Percentiles rank a stretch among this genome's conserved stretches.
phyloP scores from a whole-genome alignment of 2,113 vertebrate species.

The Reinhardtius hippoglossoides region DNA sequence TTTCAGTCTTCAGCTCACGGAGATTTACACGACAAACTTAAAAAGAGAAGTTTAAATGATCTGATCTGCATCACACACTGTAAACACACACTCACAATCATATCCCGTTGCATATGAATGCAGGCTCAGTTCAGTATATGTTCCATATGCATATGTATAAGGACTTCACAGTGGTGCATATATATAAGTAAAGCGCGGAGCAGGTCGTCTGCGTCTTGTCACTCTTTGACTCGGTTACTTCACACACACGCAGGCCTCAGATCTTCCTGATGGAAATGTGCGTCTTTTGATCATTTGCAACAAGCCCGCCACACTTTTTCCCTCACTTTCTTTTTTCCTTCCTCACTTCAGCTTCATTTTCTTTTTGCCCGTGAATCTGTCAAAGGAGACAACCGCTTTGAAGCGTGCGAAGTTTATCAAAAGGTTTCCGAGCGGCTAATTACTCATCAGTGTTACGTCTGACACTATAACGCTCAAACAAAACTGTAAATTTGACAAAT shows the following conservation, averaged over 20 bases:
- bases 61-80: background rate
- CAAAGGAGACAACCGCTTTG: conserved; percentile 65
- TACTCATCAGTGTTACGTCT: conserved; percentile 54
- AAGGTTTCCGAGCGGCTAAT: conserved; percentile 67
- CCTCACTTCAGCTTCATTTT: conserved; percentile 49
- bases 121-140: background rate
- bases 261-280: conserved; percentile 52
- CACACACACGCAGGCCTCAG: conserved; percentile 41
- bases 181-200: conserved; percentile 8
- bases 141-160: background rate
- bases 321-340: conserved; percentile 27
- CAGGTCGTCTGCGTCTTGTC: conserved; percentile 34
- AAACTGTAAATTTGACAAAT: conserved; percentile 44
- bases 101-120: background rate
- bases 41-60: background rate
- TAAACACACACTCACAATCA: background rate
- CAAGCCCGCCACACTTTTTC: conserved; percentile 20
- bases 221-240: conserved; percentile 43
- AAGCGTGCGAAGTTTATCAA: conserved; percentile 68
- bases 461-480: conserved; percentile 55
- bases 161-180: background rate
- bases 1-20: background rate
- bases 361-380: conserved; percentile 38
- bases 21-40: background rate
- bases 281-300: conserved; percentile 69